Evolutionary conservation across 92 coral and sea anemone genomes (phyloP).

Genomic region (Scolanthus callimorphus): DNA sequence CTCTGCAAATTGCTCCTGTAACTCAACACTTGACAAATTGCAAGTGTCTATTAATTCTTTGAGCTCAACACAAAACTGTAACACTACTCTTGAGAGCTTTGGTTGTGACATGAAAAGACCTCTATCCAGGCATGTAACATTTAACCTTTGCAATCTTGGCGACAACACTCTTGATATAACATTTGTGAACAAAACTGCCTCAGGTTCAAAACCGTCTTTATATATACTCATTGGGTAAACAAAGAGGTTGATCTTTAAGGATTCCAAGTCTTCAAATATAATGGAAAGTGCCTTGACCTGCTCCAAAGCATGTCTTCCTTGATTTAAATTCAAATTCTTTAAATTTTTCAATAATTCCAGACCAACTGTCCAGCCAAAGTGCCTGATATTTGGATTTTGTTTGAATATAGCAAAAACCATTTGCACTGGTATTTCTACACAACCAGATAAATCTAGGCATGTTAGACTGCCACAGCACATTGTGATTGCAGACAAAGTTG

Average conservation of each 20-base stretch:
- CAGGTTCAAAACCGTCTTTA: constrained; percentile 37
- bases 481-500: constrained; percentile 8
- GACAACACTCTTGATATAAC: constrained; percentile 23
- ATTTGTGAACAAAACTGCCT: constrained; percentile 17
- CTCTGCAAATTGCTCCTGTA: constrained; percentile 15
- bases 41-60: background rate
- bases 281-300: constrained; percentile 18
- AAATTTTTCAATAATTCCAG: constrained; percentile 18
- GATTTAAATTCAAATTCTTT: constrained; percentile 6
- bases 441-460: constrained; percentile 8
- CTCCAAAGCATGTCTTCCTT: constrained; percentile 19
- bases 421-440: constrained; percentile 25
- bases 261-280: constrained; percentile 19
- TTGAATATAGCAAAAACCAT: constrained; percentile 15
- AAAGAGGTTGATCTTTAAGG: constrained; percentile 19
- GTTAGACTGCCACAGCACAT: constrained; percentile 10
- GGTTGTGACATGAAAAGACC: constrained; percentile 15
- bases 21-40: background rate
- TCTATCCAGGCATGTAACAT: constrained; percentile 18
- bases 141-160: constrained; percentile 10
- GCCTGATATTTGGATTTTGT: constrained; percentile 9
- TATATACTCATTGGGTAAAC: constrained; percentile 20
- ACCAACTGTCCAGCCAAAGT: constrained; percentile 36
- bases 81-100: constrained; percentile 19
- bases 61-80: constrained; percentile 10